A percentile compares a stretch with the other conserved stretches of the same genome.
Conservation (phyloP, 2,113 vertebrate genomes). For the Gila orcuttii region DNA sequence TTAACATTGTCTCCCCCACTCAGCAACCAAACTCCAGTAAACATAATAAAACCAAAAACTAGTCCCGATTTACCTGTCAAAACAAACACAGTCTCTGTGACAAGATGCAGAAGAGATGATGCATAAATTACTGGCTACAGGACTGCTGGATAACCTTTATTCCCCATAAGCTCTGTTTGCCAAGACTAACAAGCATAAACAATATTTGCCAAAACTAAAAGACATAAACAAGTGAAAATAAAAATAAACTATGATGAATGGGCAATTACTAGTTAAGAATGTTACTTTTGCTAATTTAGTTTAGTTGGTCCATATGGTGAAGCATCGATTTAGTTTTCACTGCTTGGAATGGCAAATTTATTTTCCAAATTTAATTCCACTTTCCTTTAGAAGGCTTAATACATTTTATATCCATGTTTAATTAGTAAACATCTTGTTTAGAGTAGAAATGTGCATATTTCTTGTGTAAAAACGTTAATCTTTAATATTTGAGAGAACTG, state of each 20-base stretch:
- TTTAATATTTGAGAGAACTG: conserved; percentile 3
- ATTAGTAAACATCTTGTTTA: not conserved
- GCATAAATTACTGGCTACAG: not conserved
- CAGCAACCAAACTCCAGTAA: not conserved
- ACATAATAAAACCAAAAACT: conserved; percentile 6
- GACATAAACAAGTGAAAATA: not conserved
- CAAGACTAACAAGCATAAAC: not conserved
- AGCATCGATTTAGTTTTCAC: not conserved
- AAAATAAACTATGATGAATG: not conserved
- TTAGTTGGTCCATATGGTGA: not conserved
- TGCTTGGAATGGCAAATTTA: not conserved
- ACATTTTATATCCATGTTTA: not conserved
- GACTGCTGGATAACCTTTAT: not conserved
- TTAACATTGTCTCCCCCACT: not conserved
- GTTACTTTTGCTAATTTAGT: not conserved
- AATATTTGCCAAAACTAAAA: not conserved
- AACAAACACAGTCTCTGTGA: conserved; percentile 4
- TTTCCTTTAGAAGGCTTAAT: conserved; percentile 5
- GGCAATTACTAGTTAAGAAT: not conserved
- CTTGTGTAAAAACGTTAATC: not conserved
- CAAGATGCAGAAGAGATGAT: not conserved
- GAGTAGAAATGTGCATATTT: not conserved
- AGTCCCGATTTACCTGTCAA: conserved; percentile 10
- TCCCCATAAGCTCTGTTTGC: not conserved
- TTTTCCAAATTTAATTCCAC: not conserved